These are phyloP conservation scores for Anthonomus grandis DNA, from an alignment of 1,140 invertebrate genomes.

Conservation along the genomic window DNA sequence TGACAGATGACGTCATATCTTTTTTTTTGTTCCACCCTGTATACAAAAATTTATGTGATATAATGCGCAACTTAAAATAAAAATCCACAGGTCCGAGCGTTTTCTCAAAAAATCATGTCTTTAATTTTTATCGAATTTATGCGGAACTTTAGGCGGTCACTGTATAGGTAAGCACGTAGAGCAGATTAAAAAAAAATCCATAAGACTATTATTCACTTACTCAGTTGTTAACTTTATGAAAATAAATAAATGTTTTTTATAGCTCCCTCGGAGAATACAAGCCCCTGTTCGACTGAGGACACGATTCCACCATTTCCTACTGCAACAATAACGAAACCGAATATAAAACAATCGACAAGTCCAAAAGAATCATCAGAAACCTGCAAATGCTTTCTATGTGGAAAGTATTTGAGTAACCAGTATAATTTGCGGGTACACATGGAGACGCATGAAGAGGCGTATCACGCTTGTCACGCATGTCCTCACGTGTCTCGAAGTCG, in stretches of 20 bases:
- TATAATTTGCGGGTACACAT: conserved; percentile 86
- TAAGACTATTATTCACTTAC: background rate
- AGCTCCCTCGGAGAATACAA: conserved; percentile 22
- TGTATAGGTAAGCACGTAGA: no score
- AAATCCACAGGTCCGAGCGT: no score
- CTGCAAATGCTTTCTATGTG: conserved; percentile 71
- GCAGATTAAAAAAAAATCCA: no score
- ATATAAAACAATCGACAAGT: conserved; percentile 17
- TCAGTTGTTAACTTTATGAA: no score
- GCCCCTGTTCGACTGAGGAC: conserved; percentile 25
- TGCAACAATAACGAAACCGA: conserved; percentile 1
- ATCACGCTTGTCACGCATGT: conserved; percentile 77
- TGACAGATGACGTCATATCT: no score
- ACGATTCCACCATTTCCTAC: conserved; percentile 2
- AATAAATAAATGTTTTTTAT: no score
- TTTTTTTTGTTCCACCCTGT: no score
- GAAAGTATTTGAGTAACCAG: conserved; percentile 84
- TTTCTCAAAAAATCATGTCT: no score
- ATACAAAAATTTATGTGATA: no score
- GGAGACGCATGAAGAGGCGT: conserved; percentile 82
- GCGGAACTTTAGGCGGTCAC: no score
- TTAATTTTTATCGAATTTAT: no score
- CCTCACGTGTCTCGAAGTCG: conserved; percentile 79
- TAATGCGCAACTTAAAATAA: no score
- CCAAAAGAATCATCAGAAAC: conserved; percentile 43